Evolutionary conservation across 92 coral and sea anemone genomes (phyloP), one percentile per base, ranked within the genome.

Genomic region (Zoanthus gigantus): DNA sequence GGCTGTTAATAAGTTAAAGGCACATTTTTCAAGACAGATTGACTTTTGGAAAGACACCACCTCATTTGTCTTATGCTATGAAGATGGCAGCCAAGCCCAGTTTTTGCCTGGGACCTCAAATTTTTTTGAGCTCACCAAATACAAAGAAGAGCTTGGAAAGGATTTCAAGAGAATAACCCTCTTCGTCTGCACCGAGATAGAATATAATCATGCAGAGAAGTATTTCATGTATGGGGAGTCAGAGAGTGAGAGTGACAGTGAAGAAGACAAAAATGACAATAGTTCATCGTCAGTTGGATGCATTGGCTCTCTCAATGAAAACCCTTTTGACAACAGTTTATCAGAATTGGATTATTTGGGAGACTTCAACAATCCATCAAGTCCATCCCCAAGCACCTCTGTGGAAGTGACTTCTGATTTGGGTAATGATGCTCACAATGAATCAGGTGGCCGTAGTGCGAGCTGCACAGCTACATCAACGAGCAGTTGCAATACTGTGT

Each of bases 401-500:
- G 74, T 69, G 47, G 46, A 69, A 69, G 45, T 32, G 17, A 69
- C 46, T 69, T 69, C 74, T 69, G 46, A 31, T 69, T 69, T 31
- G 74, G 74, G 74, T 69, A 69, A 69, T 32, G 74, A 69, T 69
- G 47, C 47, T 69, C 74, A 69, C 94, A 10, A 93, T 89, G 74
- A 69, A 69, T 61, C 74, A 69, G 74, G 74, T 69, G 45, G 74
- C 46, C 8, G 74, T 69, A 69, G 74, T 69, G 74, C 47, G 29
- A 69, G 74, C 74, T 69, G 74, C 74, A 69, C 74, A 29, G 74
- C 74, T 69, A 69, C 74, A 69, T 69, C 47, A 69, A 69, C 74
- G 9, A 69, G 46, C 74, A 69, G 45, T 34, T 69, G 46, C 74
- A 69, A 46, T 29, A 69, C 47, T 31, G 47, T 69, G 46, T 69